These are phyloP conservation scores for Barypeithes pellucidus DNA, from an alignment of 2,888 invertebrate genomes.

Conservation along the genomic window DNA sequence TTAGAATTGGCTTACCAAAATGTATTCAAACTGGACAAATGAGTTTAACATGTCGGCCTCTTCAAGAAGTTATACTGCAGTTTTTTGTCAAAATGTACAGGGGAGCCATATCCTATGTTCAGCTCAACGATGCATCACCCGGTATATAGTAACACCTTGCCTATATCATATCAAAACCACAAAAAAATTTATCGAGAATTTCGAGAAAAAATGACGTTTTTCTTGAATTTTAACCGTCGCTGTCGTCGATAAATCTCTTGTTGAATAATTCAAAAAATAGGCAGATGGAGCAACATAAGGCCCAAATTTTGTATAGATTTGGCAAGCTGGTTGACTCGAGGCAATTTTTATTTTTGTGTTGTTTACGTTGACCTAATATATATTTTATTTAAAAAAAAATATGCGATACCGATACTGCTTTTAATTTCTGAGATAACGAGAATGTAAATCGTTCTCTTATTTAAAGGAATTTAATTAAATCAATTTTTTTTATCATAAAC, in stretches of 20 bases:
- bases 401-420: too few species aligned
- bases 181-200: slow-evolving; percentile 22
- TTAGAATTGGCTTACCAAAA: too few species aligned
- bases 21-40: too few species aligned
- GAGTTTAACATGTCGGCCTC: too few species aligned
- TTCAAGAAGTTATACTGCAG: neutral
- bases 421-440: too few species aligned
- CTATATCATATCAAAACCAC: slow-evolving; percentile 7
- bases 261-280: slow-evolving; percentile 45
- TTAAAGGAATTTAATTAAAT: too few species aligned
- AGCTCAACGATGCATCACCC: too few species aligned
- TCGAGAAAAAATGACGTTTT: slow-evolving; percentile 28
- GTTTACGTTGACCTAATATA: neutral
- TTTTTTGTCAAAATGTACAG: neutral
- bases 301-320: neutral
- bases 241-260: slow-evolving; percentile 14
- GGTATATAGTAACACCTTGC: slow-evolving; percentile 31
- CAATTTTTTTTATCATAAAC: slow-evolving; percentile 9
- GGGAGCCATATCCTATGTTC: too few species aligned
- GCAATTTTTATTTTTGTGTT: neutral
- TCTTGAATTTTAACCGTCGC: slow-evolving; percentile 28
- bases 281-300: slow-evolving; percentile 25
- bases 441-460: too few species aligned
- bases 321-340: neutral
- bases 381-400: neutral